A percentile compares a stretch with the other conserved stretches of the same genome.
phyloP scores from a whole-genome alignment of 2,888 invertebrate genomes.

The Ormyrus labotus region DNA sequence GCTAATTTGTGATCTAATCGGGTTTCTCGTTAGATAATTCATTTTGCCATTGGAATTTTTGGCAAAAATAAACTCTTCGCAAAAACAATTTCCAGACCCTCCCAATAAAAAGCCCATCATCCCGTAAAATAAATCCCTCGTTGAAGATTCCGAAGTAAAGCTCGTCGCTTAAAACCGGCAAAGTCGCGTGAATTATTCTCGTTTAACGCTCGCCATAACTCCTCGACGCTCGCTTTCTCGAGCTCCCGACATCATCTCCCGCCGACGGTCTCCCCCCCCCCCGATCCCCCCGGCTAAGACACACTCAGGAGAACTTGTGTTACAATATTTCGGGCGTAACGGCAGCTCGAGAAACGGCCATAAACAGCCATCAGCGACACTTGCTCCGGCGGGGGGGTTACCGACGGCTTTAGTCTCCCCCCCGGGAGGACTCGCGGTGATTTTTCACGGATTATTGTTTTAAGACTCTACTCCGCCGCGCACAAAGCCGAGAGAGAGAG shows the following conservation, averaged over 20 bases:
- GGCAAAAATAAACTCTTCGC: no score
- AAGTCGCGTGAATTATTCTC: constrained; percentile 37
- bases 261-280: no score
- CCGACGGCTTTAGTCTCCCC: constrained; percentile 56
- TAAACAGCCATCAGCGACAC: constrained; percentile 64
- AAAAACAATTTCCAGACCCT: no score
- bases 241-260: no score
- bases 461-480: constrained; percentile 51
- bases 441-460: constrained; percentile 71
- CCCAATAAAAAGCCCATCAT: no score
- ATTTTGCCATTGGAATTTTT: no score
- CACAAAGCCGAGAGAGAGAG: constrained; percentile 19
- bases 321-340: constrained; percentile 40
- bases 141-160: constrained; percentile 1
- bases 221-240: neutral
- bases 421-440: constrained; percentile 42
- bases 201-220: constrained; percentile 41
- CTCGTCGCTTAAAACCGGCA: neutral
- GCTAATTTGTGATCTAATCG: no score
- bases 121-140: no score
- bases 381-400: constrained; percentile 57
- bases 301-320: constrained; percentile 22
- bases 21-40: no score
- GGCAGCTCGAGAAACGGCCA: constrained; percentile 46
- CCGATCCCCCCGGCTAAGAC: neutral